phyloP scores from a whole-genome alignment of 2,113 vertebrate species.

The Hemiscyllium ocellatum region DNA sequence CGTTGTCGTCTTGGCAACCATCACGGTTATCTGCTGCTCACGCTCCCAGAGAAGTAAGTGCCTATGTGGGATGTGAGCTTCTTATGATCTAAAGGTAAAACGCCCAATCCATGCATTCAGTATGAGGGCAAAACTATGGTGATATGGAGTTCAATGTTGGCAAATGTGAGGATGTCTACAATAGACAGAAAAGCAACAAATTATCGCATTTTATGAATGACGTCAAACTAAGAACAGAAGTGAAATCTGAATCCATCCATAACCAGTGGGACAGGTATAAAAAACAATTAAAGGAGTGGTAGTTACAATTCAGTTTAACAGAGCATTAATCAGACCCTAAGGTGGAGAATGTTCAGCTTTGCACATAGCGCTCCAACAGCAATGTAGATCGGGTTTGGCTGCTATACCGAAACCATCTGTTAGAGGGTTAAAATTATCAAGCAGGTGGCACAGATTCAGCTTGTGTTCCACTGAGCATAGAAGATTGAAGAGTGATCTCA shows the following conservation, averaged over 20 bases:
- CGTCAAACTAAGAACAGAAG: background rate
- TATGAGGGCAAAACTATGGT: background rate
- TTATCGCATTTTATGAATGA: background rate
- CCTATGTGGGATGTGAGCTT: background rate
- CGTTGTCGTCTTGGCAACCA: slow-evolving; percentile 92
- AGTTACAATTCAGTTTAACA: background rate
- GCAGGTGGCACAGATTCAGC: background rate
- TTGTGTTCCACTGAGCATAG: background rate
- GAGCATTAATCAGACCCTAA: background rate
- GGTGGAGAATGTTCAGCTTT: background rate
- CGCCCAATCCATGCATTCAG: background rate
- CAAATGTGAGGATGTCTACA: background rate
- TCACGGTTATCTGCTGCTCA: slow-evolving; percentile 93
- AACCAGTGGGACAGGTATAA: background rate
- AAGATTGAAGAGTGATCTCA: background rate
- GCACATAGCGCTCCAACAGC: background rate
- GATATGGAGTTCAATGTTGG: background rate
- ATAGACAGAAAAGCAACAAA: background rate
- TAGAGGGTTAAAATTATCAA: background rate
- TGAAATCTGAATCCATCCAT: background rate
- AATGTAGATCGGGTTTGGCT: background rate
- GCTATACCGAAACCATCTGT: background rate
- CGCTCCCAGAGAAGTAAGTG: slow-evolving; percentile 95
- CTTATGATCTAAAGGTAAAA: background rate
- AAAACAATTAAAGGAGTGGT: background rate